Conservation (phyloP, 1,140 invertebrate species). For the Capitella teleta region DNA sequence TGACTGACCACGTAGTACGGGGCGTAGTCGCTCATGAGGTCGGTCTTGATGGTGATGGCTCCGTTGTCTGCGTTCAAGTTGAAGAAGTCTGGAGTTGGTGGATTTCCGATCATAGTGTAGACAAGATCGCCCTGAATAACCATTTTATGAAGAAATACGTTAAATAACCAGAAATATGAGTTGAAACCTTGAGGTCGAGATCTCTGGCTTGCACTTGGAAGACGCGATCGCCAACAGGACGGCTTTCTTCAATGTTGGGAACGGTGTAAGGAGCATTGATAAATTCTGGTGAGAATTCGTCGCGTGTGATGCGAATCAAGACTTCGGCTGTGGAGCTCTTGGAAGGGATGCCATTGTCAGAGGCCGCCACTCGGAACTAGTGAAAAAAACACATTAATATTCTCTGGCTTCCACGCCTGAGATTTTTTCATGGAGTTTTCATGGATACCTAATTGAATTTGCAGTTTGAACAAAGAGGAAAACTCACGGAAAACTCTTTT, state of each 20-base stretch:
- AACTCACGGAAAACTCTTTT: neutral
- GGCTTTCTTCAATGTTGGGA: constrained; percentile 3
- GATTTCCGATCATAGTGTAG: constrained; percentile 1
- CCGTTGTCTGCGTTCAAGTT: neutral
- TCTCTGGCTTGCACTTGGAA: constrained; percentile 6
- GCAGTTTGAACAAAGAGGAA: neutral
- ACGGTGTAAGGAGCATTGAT: neutral
- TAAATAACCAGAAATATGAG: neutral
- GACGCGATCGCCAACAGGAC: constrained; percentile 5
- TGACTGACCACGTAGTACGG: constrained; percentile 7
- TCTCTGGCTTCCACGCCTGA: too few species aligned
- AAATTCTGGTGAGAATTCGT: constrained; percentile 9
- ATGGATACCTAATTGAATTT: neutral
- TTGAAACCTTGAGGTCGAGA: constrained; percentile 6
- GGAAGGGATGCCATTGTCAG: constrained; percentile 8
- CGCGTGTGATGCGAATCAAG: neutral
- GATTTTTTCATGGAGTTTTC: too few species aligned
- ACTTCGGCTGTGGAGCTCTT: constrained; percentile 2
- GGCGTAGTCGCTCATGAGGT: constrained; percentile 4
- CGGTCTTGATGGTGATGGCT: constrained; percentile 7
- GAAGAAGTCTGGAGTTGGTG: constrained; percentile 8
- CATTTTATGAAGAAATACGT: too few species aligned
- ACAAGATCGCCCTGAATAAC: constrained; percentile 3
- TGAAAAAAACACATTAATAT: too few species aligned
- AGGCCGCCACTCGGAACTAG: constrained; percentile 6